Conservation (phyloP, 2,113 vertebrate genomes). For the Tragelaphus buxtoni region DNA sequence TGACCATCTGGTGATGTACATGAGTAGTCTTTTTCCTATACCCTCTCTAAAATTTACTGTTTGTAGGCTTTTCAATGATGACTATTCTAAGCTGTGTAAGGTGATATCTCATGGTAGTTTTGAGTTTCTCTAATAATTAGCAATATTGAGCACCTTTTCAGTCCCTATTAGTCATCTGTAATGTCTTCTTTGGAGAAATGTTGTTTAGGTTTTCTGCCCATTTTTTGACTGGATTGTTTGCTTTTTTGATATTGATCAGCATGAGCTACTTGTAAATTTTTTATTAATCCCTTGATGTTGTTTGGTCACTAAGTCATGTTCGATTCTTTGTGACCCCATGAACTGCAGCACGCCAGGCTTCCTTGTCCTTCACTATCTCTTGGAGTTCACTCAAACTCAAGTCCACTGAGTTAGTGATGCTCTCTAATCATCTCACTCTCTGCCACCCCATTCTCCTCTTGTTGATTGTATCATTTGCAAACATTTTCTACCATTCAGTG, state of each 20-base stretch:
- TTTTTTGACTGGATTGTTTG: not conserved
- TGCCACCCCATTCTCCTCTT: not conserved
- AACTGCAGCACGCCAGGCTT: not conserved
- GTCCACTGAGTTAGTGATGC: not conserved
- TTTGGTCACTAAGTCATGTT: not conserved
- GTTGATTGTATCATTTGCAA: not conserved
- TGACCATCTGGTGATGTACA: not conserved
- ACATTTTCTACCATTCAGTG: not conserved
- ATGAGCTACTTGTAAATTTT: not conserved
- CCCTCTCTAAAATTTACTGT: not conserved
- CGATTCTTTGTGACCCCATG: not conserved
- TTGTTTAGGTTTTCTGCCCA: not conserved
- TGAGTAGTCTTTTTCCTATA: not conserved
- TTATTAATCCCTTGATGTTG: not conserved
- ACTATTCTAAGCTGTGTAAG: not conserved
- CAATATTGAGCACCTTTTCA: not conserved
- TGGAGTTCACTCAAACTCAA: not conserved
- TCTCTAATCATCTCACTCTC: not conserved
- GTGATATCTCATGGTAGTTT: not conserved
- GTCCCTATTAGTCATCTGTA: not conserved
- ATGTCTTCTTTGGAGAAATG: not conserved
- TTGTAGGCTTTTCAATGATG: not conserved
- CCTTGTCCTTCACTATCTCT: not conserved
- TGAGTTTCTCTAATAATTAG: not conserved
- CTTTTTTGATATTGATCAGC: not conserved